A percentile compares a stretch with the other conserved stretches of the same genome.
phyloP scores from a whole-genome alignment of 30 jellyfish, hydroid and myxozoan genomes.

The Sanderia malayensis region DNA sequence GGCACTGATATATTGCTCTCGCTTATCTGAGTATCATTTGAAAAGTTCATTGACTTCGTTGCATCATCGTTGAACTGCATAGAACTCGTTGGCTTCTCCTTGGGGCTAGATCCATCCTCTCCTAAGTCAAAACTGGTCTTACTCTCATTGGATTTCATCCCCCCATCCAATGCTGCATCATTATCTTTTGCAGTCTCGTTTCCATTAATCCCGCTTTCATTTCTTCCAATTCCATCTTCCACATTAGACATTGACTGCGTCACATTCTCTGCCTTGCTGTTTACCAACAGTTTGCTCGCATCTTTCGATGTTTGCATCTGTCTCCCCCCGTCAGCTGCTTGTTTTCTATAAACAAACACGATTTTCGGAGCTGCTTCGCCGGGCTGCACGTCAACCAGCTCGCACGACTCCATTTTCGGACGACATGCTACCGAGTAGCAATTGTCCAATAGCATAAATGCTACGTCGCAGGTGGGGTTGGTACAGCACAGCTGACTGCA shows the following conservation, averaged over 20 bases:
- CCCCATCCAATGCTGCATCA: no score
- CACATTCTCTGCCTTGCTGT: no score
- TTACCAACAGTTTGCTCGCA: no score
- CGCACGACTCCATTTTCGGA: slow-evolving; percentile 62
- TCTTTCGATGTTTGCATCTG: no score
- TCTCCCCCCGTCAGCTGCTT: not conserved
- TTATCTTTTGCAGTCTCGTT: not conserved
- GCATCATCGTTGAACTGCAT: not conserved
- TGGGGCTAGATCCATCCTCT: not conserved
- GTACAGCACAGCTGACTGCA: slow-evolving; percentile 88
- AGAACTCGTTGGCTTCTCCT: not conserved
- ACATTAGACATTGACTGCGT: not conserved
- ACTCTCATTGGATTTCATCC: not conserved
- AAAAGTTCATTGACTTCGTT: not conserved
- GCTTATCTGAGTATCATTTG: not conserved
- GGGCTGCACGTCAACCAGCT: slow-evolving; percentile 47
- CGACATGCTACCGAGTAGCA: slow-evolving; percentile 90
- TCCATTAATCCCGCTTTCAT: not conserved
- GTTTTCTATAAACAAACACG: slow-evolving; percentile 32
- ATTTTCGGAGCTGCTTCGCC: slow-evolving; percentile 55
- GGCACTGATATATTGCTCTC: no score
- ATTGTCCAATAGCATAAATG: slow-evolving; percentile 90
- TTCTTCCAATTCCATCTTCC: not conserved
- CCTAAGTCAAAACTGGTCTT: not conserved
- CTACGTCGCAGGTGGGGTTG: slow-evolving; percentile 92